Percentiles rank a stretch among this genome's conserved stretches.
Conservation (phyloP, 2,113 vertebrate species). For the Amia ocellicauda region DNA sequence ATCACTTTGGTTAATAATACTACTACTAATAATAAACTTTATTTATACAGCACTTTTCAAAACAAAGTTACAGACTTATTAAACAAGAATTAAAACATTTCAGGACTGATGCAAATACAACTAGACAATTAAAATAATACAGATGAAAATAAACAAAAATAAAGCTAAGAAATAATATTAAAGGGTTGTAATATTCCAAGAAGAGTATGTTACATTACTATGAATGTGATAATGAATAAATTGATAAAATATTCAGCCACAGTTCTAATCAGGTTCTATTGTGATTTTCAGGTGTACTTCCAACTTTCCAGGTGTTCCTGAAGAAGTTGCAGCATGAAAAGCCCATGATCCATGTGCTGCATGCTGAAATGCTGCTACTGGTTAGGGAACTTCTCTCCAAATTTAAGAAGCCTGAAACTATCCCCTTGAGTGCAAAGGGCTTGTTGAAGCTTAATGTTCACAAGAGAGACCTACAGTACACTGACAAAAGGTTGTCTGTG, state of each 20-base stretch:
- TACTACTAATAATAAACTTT: no score
- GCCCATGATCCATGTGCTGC: slow-evolving; percentile 17
- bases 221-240: neutral
- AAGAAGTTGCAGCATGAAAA: slow-evolving; percentile 22
- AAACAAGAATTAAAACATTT: no score
- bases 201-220: slow-evolving; percentile 3
- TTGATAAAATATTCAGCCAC: no score
- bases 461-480: slow-evolving; percentile 20
- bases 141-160: slow-evolving; percentile 1
- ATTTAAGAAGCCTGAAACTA: slow-evolving; percentile 25
- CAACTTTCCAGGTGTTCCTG: slow-evolving; percentile 22
- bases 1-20: no score
- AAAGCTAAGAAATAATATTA: slow-evolving; percentile 1
- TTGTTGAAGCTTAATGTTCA: slow-evolving; percentile 17
- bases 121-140: neutral
- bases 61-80: no score
- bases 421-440: slow-evolving; percentile 17
- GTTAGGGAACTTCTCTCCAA: slow-evolving; percentile 21
- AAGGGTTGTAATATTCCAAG: slow-evolving; percentile 4
- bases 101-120: no score
- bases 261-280: neutral
- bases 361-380: slow-evolving; percentile 22
- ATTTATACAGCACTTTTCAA: no score
- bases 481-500: slow-evolving; percentile 21
- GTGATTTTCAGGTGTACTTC: slow-evolving; percentile 19